These are phyloP conservation scores for Onychomys arenicola DNA, from an alignment of 2,797 vertebrate species.

Conservation along the genomic window DNA sequence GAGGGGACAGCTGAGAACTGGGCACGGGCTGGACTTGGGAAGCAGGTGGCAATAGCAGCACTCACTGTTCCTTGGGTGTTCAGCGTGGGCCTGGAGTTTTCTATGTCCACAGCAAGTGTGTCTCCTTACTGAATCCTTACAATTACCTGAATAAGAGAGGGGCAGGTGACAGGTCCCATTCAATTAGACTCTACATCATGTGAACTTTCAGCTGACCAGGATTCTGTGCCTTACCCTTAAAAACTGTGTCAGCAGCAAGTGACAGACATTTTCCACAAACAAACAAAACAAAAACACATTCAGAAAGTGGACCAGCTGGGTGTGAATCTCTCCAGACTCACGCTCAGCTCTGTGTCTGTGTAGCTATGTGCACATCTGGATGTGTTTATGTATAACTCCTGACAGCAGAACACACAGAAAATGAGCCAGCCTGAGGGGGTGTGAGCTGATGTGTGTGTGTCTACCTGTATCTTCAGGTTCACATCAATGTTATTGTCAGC, in stretches of 20 bases:
- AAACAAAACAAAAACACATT: background rate
- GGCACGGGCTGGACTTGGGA: background rate
- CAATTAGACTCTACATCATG: accelerated
- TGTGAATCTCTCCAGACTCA: background rate
- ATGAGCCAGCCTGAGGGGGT: background rate
- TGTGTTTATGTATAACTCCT: background rate
- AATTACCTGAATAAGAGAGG: background rate
- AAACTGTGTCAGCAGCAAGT: background rate
- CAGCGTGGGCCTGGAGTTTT: background rate
- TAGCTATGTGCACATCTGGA: background rate
- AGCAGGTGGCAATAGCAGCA: background rate
- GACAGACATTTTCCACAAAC: background rate
- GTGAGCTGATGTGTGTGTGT: background rate
- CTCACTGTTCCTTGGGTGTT: background rate
- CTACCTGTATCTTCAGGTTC: background rate
- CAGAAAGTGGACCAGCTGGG: background rate
- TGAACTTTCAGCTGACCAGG: background rate
- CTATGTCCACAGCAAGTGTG: accelerated
- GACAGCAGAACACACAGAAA: accelerated
- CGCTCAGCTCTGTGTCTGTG: background rate
- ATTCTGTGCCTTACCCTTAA: background rate
- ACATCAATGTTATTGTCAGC: accelerated
- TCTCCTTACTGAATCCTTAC: background rate
- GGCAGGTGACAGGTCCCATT: background rate
- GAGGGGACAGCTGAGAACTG: background rate